Evolutionary conservation across 2,113 vertebrate species (phyloP).

Genomic region (Sceloporus undulatus): DNA sequence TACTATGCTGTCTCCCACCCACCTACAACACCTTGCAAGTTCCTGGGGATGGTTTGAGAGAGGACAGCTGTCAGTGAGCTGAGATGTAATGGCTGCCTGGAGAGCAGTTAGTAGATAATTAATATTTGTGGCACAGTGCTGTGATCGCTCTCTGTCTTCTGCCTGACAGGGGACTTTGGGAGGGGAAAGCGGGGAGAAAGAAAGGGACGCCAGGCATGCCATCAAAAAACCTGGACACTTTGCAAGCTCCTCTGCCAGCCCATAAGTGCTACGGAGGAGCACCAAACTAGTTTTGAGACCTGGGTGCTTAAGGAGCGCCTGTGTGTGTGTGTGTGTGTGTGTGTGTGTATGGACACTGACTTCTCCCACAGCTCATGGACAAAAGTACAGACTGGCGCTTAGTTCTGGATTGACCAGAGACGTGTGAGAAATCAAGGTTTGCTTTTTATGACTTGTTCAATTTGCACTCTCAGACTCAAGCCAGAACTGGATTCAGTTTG

Average conservation of each 20-base stretch:
- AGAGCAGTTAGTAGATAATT: conserved; percentile 85
- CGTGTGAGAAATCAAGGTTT: not conserved
- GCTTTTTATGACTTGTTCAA: too few relatives aligned
- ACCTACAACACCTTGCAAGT: not conserved
- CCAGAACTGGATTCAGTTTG: too few relatives aligned
- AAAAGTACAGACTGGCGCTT: too few relatives aligned
- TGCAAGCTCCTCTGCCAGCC: too few relatives aligned
- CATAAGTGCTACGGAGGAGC: not conserved
- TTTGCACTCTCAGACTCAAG: too few relatives aligned
- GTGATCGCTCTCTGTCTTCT: conserved; percentile 76
- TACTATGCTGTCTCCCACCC: accelerated
- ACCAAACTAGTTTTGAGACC: accelerated
- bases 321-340: too few relatives aligned
- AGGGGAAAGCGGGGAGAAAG: conserved; percentile 19
- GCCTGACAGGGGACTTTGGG: conserved; percentile 50
- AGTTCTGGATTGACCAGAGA: not conserved
- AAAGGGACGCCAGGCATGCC: accelerated
- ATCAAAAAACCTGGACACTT: not conserved
- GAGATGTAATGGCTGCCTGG: conserved; percentile 77
- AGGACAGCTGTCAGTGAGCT: conserved; percentile 79
- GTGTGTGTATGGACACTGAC: too few relatives aligned
- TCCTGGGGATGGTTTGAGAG: conserved; percentile 52
- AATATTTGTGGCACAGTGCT: conserved; percentile 81
- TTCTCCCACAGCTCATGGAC: not conserved
- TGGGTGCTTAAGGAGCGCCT: not conserved